phyloP scores from a whole-genome alignment of 2,888 invertebrate genomes.

The Platerodrilus igneus region DNA sequence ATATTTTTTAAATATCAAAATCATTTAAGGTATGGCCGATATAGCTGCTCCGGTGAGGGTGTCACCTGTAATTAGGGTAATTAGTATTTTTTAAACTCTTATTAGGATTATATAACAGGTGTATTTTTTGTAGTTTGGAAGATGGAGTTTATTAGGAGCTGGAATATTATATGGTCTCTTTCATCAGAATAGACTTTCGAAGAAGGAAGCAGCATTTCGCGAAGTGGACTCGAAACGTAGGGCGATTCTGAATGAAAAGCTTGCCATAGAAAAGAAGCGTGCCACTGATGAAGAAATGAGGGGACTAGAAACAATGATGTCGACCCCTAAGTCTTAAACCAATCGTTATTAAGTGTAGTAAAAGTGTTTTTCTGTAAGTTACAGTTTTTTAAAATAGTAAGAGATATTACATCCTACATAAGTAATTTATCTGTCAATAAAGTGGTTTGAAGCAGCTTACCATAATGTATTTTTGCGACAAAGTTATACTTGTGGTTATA shows the following conservation, averaged over 20 bases:
- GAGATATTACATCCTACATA: no score
- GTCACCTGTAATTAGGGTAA: conserved; percentile 77
- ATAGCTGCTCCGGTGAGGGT: conserved; percentile 69
- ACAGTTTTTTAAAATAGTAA: no score
- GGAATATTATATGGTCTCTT: conserved; percentile 74
- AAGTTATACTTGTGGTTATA: no score
- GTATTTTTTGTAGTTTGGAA: conserved; percentile 59
- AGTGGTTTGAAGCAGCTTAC: no score
- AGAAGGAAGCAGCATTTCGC: conserved; percentile 59
- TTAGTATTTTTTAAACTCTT: conserved; percentile 15
- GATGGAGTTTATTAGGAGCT: conserved; percentile 71
- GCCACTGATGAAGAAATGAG: conserved; percentile 52
- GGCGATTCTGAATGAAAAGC: conserved; percentile 63
- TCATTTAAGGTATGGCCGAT: conserved; percentile 39
- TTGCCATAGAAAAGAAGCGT: conserved; percentile 66
- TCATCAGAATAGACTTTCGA: conserved; percentile 64
- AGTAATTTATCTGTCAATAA: no score
- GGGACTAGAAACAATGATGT: conserved; percentile 44
- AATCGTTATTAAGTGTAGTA: neutral
- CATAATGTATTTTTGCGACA: no score
- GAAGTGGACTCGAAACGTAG: conserved; percentile 67
- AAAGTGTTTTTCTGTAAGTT: no score
- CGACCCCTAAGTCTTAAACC: no score
- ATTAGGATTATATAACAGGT: neutral
- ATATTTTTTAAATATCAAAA: no score